A percentile compares a stretch with the other conserved stretches of the same genome.
These are phyloP conservation scores for Gadopsis bispinosus DNA, from an alignment of 2,797 vertebrate genomes.

Conservation along the genomic window DNA sequence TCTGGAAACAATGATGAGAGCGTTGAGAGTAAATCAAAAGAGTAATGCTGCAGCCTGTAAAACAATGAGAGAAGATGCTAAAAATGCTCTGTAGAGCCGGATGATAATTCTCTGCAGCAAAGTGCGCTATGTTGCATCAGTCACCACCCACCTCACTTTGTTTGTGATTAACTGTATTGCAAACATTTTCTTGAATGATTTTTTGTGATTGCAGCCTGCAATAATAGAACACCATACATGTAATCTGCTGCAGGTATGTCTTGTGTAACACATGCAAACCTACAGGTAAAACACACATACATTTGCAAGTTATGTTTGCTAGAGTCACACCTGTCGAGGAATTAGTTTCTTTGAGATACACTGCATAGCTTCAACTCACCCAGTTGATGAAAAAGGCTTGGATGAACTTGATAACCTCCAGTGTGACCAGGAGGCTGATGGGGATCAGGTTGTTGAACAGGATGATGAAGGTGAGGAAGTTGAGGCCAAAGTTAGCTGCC, in stretches of 20 bases:
- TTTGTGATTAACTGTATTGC: neutral
- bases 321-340: neutral
- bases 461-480: constrained; percentile 99
- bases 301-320: neutral
- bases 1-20: neutral
- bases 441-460: constrained; percentile 99
- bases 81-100: neutral
- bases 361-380: constrained; percentile 86
- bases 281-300: neutral
- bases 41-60: neutral
- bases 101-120: neutral
- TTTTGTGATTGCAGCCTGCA: neutral
- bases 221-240: neutral
- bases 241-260: neutral
- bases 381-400: constrained; percentile 99
- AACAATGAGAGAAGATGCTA: neutral
- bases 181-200: neutral
- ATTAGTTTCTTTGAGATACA: neutral
- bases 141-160: neutral
- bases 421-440: constrained; percentile 97
- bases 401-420: constrained; percentile 99
- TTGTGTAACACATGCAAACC: neutral
- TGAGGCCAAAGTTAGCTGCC: constrained; percentile 98
- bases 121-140: neutral
- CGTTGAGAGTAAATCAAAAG: neutral